phyloP scores from a whole-genome alignment of 2,888 invertebrate genomes.

The Selenia dentaria region DNA sequence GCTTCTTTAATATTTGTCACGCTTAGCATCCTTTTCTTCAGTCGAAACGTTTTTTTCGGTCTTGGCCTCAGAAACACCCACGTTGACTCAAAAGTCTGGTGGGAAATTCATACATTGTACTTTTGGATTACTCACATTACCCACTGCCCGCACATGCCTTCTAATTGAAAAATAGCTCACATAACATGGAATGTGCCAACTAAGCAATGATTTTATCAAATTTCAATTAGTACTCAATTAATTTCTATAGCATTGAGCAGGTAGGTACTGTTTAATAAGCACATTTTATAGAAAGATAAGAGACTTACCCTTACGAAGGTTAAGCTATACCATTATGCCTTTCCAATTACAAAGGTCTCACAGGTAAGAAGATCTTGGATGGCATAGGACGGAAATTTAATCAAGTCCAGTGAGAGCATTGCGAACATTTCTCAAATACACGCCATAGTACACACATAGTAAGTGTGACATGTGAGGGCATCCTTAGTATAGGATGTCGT shows the following conservation, averaged over 20 bases:
- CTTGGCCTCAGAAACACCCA: not conserved
- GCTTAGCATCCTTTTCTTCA: slow-evolving; percentile 21
- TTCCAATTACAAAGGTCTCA: slow-evolving; percentile 29
- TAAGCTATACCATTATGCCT: not conserved
- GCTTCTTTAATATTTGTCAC: slow-evolving; percentile 39
- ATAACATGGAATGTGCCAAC: no score
- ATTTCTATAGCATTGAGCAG: no score
- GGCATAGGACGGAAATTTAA: slow-evolving; percentile 31
- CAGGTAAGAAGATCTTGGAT: slow-evolving; percentile 28
- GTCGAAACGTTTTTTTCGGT: slow-evolving; percentile 1
- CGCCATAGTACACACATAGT: slow-evolving; percentile 24
- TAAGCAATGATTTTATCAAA: no score
- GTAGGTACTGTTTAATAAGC: no score
- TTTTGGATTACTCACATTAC: not conserved
- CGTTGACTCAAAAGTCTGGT: not conserved
- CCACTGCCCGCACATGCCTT: no score
- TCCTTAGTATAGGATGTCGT: no score
- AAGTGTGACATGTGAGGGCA: no score
- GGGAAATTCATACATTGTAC: no score
- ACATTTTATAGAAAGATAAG: not conserved
- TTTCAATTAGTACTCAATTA: no score
- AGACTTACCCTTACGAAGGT: not conserved
- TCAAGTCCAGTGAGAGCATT: slow-evolving; percentile 25
- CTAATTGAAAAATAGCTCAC: no score
- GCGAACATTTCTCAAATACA: slow-evolving; percentile 29